Percentiles rank a stretch among this genome's conserved stretches.
These are phyloP conservation scores for Dicyrtomina minuta DNA, from an alignment of 2,888 invertebrate species.

Conservation along the genomic window DNA sequence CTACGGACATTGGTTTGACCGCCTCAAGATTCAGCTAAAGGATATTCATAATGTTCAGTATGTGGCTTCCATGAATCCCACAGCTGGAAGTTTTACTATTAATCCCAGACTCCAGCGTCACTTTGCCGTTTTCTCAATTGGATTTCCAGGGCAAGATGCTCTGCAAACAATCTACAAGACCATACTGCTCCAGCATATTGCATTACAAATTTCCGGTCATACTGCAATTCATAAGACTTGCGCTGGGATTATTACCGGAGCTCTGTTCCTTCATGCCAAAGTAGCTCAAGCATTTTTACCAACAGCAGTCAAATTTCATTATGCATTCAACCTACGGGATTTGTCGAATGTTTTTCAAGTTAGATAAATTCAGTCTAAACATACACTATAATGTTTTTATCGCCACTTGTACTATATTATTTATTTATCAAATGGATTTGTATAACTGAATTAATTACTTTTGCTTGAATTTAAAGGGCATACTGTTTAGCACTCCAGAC, in stretches of 20 bases:
- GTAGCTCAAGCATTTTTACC: slow-evolving; percentile 85
- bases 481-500: slow-evolving; percentile 86
- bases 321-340: slow-evolving; percentile 92
- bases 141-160: slow-evolving; percentile 82
- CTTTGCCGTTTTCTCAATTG: slow-evolving; percentile 85
- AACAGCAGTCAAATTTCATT: slow-evolving; percentile 94
- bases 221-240: slow-evolving; percentile 69
- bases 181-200: slow-evolving; percentile 82
- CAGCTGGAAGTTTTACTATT: slow-evolving; percentile 94
- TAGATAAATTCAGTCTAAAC: too few relatives aligned
- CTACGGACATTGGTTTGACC: slow-evolving; percentile 95
- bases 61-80: slow-evolving; percentile 98
- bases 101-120: slow-evolving; percentile 90
- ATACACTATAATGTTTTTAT: too few relatives aligned
- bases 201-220: slow-evolving; percentile 75
- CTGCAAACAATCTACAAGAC: slow-evolving; percentile 84
- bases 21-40: slow-evolving; percentile 82
- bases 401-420: background rate
- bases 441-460: too few relatives aligned
- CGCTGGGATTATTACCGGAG: slow-evolving; percentile 74
- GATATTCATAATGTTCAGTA: slow-evolving; percentile 97
- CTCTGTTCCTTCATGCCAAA: slow-evolving; percentile 82
- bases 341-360: slow-evolving; percentile 94
- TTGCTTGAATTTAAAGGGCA: slow-evolving; percentile 93
- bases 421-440: slow-evolving; percentile 57